Conservation (phyloP, 2,113 vertebrate genomes). For the Syngnathus scovelli region DNA sequence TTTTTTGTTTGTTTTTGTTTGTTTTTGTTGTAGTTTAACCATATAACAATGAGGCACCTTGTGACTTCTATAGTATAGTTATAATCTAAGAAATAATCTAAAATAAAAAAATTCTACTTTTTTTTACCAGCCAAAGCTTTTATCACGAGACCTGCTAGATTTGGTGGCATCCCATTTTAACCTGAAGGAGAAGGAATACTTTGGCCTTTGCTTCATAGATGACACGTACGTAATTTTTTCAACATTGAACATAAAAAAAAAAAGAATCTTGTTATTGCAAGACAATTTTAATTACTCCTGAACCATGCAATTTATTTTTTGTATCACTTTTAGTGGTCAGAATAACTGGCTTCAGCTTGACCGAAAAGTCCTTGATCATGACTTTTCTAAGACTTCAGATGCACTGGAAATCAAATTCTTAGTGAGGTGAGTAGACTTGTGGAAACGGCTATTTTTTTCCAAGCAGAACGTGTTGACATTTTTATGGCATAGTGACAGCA, state of each 20-base stretch:
- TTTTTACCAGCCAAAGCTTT: constrained; percentile 82
- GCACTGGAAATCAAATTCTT: constrained; percentile 82
- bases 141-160: constrained; percentile 89
- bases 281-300: neutral
- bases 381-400: constrained; percentile 85
- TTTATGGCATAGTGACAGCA: neutral
- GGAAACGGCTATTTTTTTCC: neutral
- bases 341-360: constrained; percentile 93
- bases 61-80: neutral
- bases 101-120: neutral
- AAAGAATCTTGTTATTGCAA: neutral
- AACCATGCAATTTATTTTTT: constrained; percentile 16
- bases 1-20: too few species aligned
- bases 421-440: constrained; percentile 76
- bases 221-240: constrained; percentile 78
- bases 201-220: constrained; percentile 89
- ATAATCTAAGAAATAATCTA: neutral
- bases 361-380: constrained; percentile 91
- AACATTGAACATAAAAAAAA: neutral
- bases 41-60: neutral
- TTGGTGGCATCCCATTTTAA: constrained; percentile 95
- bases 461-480: neutral
- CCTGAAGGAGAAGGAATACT: constrained; percentile 98
- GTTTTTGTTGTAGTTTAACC: too few species aligned
- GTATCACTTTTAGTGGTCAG: constrained; percentile 76